Evolutionary conservation across 2,888 invertebrate genomes (phyloP).

Genomic region (Lamellibrachia satsuma): DNA sequence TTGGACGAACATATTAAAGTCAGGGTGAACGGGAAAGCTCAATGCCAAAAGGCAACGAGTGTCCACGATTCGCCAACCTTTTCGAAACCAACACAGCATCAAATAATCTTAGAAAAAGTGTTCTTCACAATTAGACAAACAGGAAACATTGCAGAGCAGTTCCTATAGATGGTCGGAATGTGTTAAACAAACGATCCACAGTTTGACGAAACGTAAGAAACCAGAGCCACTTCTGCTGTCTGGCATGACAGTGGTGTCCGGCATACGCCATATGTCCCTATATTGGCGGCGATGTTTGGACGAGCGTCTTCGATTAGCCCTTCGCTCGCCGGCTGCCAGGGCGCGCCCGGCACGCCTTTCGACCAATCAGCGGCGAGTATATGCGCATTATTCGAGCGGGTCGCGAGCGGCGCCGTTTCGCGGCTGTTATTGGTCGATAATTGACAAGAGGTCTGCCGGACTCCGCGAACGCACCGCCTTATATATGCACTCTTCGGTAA

Average conservation of each 20-base stretch:
- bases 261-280: neutral
- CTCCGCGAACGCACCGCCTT: neutral
- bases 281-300: neutral
- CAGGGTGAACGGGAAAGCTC: neutral
- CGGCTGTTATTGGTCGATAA: neutral
- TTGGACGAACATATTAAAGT: neutral
- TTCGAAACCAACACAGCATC: neutral
- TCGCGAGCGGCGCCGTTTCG: neutral
- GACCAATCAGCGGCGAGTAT: neutral
- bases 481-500: slow-evolving; percentile 6
- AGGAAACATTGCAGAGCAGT: neutral
- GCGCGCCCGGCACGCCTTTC: neutral
- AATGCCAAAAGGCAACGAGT: neutral
- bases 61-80: neutral
- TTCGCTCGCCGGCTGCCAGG: neutral
- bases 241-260: neutral
- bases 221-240: neutral
- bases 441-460: neutral
- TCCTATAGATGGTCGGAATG: neutral
- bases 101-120: neutral
- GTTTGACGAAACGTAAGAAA: neutral
- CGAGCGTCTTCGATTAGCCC: neutral
- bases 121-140: neutral
- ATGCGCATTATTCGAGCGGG: neutral
- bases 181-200: slow-evolving; percentile 1